These are phyloP conservation scores for Zosterops lateralis DNA, from an alignment of 2,113 vertebrate genomes.

Conservation along the genomic window DNA sequence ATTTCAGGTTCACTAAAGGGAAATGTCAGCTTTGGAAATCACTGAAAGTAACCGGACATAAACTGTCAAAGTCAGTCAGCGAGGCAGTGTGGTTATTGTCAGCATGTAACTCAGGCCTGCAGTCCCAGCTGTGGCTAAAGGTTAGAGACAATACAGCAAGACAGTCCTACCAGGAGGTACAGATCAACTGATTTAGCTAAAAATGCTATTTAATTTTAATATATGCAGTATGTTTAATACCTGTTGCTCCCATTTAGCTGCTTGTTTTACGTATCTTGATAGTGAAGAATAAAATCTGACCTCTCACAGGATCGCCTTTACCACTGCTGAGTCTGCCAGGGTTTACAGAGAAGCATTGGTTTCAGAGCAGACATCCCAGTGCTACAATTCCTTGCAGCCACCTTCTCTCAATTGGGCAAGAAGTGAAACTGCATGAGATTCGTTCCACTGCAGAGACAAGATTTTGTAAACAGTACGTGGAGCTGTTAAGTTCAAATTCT, in stretches of 20 bases:
- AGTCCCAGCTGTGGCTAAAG: neutral
- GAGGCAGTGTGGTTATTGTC: neutral
- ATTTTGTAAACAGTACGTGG: neutral
- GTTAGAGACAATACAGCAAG: neutral
- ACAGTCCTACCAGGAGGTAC: neutral
- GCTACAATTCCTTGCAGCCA: neutral
- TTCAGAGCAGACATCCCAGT: fast-evolving
- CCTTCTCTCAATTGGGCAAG: neutral
- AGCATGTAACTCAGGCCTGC: neutral
- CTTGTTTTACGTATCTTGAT: neutral
- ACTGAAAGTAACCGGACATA: slow-evolving; percentile 35
- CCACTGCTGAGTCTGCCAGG: neutral
- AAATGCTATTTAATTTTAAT: neutral
- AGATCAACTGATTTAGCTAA: neutral
- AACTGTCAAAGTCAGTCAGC: slow-evolving; percentile 53
- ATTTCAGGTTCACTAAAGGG: slow-evolving; percentile 56
- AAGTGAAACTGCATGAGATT: neutral
- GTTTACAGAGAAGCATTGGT: neutral
- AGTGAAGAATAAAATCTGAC: neutral
- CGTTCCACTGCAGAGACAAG: neutral
- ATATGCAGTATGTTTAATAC: neutral
- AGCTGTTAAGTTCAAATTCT: neutral
- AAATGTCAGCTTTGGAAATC: slow-evolving; percentile 54
- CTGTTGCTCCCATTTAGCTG: neutral
- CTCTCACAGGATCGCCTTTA: neutral